Base-by-base conservation (phyloP, 2,797 vertebrate species). In the Enteromius thamalakanensis region DNA sequence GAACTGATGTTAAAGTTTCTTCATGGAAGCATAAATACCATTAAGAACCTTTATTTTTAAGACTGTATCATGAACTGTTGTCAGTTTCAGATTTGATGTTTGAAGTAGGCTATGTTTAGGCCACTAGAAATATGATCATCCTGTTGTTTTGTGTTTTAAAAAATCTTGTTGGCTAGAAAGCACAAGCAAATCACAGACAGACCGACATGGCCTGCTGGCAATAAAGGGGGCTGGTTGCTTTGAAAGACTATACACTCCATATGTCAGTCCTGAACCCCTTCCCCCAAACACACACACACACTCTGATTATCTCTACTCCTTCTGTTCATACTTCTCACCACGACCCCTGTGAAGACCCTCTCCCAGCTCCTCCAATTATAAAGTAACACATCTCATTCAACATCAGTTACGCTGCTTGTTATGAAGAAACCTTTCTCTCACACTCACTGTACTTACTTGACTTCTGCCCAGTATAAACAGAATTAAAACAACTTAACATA, bases 181-280 rank as follows among this genome's bases (percentile, higher is more conserved):
- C 19, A 42, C 6, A 4, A 32, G 45, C 29, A 34, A 51, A 69
- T 58, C 62, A 32, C 23, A 76, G 81, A 45, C 47, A 49, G 17
- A 58, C 11, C 23, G 55, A 67, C 71, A 53, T 1, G 4, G 29
- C 60, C 29, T 65, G 70, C 26, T 40, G 58, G 58, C 19, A 45
- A 65, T 74, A 40, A 51, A 51, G 70, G 37, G 64, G 81, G 37
- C 53, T 55, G 79, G 88, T 80, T 62, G 77, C 71, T 55, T 80
- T 21, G 5, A 83, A 88, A 89, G 89, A 90, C 86, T 91, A 90
- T 87, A 88, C 81, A 88, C 87, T 87, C 93, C 93, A 94, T 94
- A 94, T 94, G 93, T 91, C 90, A 37, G 47, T 29, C 79, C 84
- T 29, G 19, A 76, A 19, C 62, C 79, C 86, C 70, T 4, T 68